Evolutionary conservation across 2,888 invertebrate genomes (phyloP), one percentile per base, ranked within the genome.

Genomic region (Druceiella hillmani): DNA sequence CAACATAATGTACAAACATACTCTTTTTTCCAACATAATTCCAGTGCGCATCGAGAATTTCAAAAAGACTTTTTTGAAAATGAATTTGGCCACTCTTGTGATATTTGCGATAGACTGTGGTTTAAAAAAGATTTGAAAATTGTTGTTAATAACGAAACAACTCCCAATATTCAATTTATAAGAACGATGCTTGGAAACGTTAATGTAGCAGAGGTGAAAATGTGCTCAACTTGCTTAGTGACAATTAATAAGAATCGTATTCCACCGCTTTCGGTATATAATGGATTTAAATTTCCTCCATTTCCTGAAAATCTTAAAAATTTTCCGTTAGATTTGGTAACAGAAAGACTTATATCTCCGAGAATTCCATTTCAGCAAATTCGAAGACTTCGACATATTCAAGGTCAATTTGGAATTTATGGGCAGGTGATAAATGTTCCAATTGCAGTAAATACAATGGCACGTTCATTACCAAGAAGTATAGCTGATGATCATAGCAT

Each of bases 391-490:
- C 43, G 52, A 27, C 47, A 55, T 46, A 47, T 49, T 33, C 29
- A 53, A 35, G 52, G 50, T 12, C 49, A 49, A 33, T 49, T 42
- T 28, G 51, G 49, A 31, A 51, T 52, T 27, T 38, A 43, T 14
- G 52, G 52, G 4, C 55, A 53, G 28, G 38, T 53, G 2, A 53
- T 54, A 7, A 55, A 55, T 46, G 49, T 55, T 17, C 53, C 54
- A 24, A 43, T 52, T 4, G 38, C 41, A 13, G 47, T 50, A 3
- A 37, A 52, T 30, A 51, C 39, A 26, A 51, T 52, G 50, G 50
- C 54, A 4, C 17, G 41, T 15, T 16, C 7, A 15, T 43, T 46
- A 17, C 49, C 50, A 29, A 25, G 54, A 35, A 17, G 48, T 11
- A 7, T 54, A 7, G 48, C 54, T 33, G 55, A 55, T 26, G 54